Evolutionary conservation across 2,113 vertebrate genomes (phyloP).

Genomic region (Paralichthys olivaceus): DNA sequence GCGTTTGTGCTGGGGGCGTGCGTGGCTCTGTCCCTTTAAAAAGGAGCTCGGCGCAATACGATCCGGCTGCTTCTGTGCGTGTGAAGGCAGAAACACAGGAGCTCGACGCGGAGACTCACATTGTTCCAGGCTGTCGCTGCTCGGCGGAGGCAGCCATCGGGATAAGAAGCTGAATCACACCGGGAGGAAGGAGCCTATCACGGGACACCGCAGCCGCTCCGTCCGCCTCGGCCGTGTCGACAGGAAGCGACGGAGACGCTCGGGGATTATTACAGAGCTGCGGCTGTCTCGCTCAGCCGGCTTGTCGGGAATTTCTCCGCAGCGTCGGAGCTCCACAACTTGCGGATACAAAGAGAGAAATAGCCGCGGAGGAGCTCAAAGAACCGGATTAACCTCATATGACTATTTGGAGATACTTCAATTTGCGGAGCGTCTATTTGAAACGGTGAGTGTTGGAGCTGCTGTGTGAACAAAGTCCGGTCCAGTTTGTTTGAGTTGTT

Average conservation of each 20-base stretch:
- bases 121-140: slow-evolving; percentile 15
- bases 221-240: slow-evolving; percentile 15
- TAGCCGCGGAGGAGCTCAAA: too few species aligned
- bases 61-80: slow-evolving; percentile 58
- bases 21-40: slow-evolving; percentile 82
- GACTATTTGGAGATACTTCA: not conserved
- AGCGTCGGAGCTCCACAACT: slow-evolving; percentile 15
- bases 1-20: slow-evolving; percentile 25
- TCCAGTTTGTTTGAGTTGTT: slow-evolving; percentile 30
- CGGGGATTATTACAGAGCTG: slow-evolving; percentile 41
- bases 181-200: not conserved
- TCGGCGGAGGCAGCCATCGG: not conserved
- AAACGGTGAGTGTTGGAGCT: slow-evolving; percentile 61
- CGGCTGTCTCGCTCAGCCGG: slow-evolving; percentile 33
- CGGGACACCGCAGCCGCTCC: not conserved
- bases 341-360: not conserved
- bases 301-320: slow-evolving; percentile 55
- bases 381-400: not conserved
- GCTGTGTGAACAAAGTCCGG: slow-evolving; percentile 19
- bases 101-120: slow-evolving; percentile 27
- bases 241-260: slow-evolving; percentile 40
- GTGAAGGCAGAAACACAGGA: slow-evolving; percentile 5
- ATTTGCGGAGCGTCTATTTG: not conserved
- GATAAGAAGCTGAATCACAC: not conserved
- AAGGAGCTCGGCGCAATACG: slow-evolving; percentile 67